phyloP scores from a whole-genome alignment of 1,140 invertebrate species.

The Sitodiplosis mosellana region DNA sequence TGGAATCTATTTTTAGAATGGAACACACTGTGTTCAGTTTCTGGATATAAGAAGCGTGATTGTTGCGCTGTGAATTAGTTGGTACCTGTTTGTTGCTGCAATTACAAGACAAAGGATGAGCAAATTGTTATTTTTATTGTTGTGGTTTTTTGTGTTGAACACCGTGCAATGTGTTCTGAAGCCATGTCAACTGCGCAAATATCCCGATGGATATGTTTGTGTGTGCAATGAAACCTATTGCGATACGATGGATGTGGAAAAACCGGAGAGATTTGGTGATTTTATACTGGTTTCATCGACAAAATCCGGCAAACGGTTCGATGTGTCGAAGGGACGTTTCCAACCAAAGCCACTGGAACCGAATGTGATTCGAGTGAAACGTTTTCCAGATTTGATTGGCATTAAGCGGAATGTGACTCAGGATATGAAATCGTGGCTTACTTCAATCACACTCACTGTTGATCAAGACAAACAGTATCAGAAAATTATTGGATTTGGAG shows the following conservation, averaged over 20 bases:
- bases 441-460: conserved; percentile 8
- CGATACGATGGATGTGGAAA: conserved; percentile 40
- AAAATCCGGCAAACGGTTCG: not conserved
- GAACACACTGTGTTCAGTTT: too few species aligned
- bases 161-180: too few species aligned
- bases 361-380: not conserved
- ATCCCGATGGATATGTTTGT: conserved; percentile 40
- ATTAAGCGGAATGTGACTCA: not conserved
- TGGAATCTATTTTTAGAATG: too few species aligned
- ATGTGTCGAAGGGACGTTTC: not conserved
- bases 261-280: not conserved
- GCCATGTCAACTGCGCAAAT: not conserved
- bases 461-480: conserved; percentile 29
- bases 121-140: too few species aligned
- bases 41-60: too few species aligned
- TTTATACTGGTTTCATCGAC: not conserved
- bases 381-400: not conserved
- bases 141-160: too few species aligned
- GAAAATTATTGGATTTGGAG: conserved; percentile 60
- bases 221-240: conserved; percentile 73
- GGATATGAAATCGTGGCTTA: not conserved
- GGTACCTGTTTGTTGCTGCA: too few species aligned
- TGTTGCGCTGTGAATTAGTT: too few species aligned
- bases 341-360: not conserved
- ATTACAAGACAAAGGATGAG: too few species aligned